A percentile compares a stretch with the other conserved stretches of the same genome.
Evolutionary conservation across 2,797 vertebrate species (phyloP).

Genomic region (Hypotaenidia philippensis): DNA sequence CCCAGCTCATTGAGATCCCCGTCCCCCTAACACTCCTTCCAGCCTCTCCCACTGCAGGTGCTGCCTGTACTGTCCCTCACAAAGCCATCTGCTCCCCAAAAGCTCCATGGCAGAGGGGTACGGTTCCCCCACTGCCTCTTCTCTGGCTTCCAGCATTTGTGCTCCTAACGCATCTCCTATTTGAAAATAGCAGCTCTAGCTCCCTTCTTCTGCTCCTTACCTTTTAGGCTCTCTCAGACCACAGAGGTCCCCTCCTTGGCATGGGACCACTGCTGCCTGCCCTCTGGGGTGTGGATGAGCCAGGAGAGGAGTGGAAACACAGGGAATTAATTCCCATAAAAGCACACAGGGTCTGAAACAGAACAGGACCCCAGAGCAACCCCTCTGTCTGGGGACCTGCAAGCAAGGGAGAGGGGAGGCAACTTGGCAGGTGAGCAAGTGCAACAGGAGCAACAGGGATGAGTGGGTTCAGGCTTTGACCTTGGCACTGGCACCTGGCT

Average conservation of each 20-base stretch:
- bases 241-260: background rate
- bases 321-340: background rate
- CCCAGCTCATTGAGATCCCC: background rate
- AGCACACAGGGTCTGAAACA: background rate
- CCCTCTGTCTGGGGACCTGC: background rate
- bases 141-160: background rate
- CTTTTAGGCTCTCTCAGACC: background rate
- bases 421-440: background rate
- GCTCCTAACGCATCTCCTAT: background rate
- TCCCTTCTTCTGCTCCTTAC: background rate
- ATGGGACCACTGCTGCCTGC: background rate
- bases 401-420: background rate
- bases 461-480: background rate
- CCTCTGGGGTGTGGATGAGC: background rate
- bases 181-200: background rate
- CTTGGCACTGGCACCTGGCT: background rate
- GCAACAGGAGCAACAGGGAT: background rate
- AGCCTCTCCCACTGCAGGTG: background rate
- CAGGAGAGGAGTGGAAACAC: background rate
- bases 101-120: background rate
- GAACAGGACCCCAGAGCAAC: background rate
- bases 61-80: background rate
- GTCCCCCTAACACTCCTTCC: background rate
- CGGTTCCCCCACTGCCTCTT: background rate
- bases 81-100: background rate